Percentiles rank a stretch among this genome's conserved stretches.
Evolutionary conservation across 1,140 invertebrate species (phyloP).

Genomic region (Hestina assimilis): DNA sequence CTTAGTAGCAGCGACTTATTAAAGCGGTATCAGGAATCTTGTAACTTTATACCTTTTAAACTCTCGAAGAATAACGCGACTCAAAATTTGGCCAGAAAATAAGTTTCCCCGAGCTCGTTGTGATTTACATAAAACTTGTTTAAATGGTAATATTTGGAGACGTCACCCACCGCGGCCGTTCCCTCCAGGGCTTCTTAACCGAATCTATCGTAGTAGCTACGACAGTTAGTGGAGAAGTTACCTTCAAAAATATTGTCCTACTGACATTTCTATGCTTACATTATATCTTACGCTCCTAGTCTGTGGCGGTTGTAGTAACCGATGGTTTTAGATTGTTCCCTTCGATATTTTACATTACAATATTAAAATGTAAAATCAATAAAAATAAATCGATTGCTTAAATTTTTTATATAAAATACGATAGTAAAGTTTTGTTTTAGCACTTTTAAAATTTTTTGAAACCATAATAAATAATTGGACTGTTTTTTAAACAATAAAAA

Average conservation of each 20-base stretch:
- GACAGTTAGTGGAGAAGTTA: slow-evolving; percentile 22
- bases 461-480: too few species aligned
- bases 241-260: not conserved
- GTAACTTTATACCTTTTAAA: slow-evolving; percentile 69
- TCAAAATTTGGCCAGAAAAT: slow-evolving; percentile 67
- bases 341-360: too few species aligned
- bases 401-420: too few species aligned
- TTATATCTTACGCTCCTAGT: not conserved
- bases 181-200: slow-evolving; percentile 45
- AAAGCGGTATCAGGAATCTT: slow-evolving; percentile 59
- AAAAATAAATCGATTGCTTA: too few species aligned
- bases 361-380: too few species aligned
- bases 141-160: slow-evolving; percentile 78
- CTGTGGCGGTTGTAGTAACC: not conserved
- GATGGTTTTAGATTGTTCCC: too few species aligned
- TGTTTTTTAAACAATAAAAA: too few species aligned
- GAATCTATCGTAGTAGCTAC: slow-evolving; percentile 52
- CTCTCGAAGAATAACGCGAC: slow-evolving; percentile 62
- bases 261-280: not conserved
- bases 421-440: too few species aligned
- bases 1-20: slow-evolving; percentile 34
- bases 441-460: too few species aligned
- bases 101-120: slow-evolving; percentile 54
- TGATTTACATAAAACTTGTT: slow-evolving; percentile 78
- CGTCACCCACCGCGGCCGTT: slow-evolving; percentile 60